phyloP scores from a whole-genome alignment of 2,797 vertebrate species.

The Euthynnus affinis region DNA sequence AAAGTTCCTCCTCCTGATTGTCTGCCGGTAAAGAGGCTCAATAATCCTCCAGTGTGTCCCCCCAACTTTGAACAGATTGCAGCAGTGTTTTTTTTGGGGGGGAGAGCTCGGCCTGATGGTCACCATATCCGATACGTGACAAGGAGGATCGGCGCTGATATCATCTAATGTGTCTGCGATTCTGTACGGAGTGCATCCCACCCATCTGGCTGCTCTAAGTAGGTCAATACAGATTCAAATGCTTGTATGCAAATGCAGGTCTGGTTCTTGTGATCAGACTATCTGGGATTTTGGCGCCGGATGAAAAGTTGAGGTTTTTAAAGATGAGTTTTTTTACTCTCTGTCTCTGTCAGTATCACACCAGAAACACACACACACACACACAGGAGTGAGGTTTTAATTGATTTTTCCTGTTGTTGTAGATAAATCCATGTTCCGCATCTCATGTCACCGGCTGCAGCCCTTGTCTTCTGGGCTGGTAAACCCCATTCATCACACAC shows the following conservation, averaged over 20 bases:
- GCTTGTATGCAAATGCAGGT: conserved; percentile 40
- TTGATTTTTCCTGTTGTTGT: conserved; percentile 74
- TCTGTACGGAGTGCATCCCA: conserved; percentile 27
- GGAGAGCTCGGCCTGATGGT: conserved; percentile 6
- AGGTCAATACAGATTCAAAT: conserved; percentile 39
- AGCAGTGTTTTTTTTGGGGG: neutral
- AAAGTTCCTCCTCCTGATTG: neutral
- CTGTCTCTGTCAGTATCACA: conserved; percentile 30
- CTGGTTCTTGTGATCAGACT: conserved; percentile 12
- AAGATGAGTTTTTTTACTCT: conserved; percentile 58
- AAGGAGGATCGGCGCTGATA: conserved; percentile 9
- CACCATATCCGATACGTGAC: conserved; percentile 12
- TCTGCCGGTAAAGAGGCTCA: neutral
- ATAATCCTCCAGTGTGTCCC: neutral
- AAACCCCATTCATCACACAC: conserved; percentile 82
- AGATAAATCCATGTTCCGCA: conserved; percentile 77
- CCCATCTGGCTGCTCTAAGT: conserved; percentile 48
- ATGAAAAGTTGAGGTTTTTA: conserved; percentile 54
- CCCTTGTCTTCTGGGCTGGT: conserved; percentile 74
- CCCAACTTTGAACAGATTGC: neutral
- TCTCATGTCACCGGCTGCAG: conserved; percentile 75
- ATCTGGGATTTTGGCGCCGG: conserved; percentile 6
- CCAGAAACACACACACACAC: neutral
- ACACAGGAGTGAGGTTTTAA: conserved; percentile 53
- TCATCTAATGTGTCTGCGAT: conserved; percentile 15